Base-by-base conservation (phyloP, 2,797 vertebrate species). In the Onychomys arenicola region DNA sequence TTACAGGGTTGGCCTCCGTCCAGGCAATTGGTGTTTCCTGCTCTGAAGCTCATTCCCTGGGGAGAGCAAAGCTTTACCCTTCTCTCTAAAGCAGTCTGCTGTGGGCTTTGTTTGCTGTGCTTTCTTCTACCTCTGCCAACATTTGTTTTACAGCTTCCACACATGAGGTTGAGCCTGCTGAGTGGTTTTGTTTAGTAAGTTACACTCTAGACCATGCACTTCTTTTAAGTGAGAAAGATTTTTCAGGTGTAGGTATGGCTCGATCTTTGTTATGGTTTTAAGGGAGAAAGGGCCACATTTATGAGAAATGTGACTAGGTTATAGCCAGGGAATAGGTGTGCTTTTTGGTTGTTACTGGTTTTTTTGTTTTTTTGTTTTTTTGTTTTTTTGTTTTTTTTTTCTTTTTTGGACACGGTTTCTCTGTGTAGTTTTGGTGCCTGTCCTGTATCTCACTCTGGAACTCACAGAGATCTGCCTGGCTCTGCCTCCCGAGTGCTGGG, bases 1-100 rank as follows among this genome's bases (percentile, higher is more conserved):
- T 96, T 90, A 87, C 59, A 94, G 93, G 96, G 59, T 97, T 97
- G 82, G 93, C 82, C 61, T 93, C 92, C 84, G 89, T 97, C 96
- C 59, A 77, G n/a, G 27, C 94, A 96, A 91, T 97, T 93, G 65
- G 69, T 81, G 17, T 96, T 97, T 93, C 17, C 88, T 94, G 16
- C 91, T 93, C 73, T 91, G 49, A 89, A 82, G 40, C 32, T 93
- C 49, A 6, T 93, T 27, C 90, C 57, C 25, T 1, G 37, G 57
- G 52, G 90, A 95, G 61, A 95, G 61, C 32, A 91, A 89, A 90
- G 34, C 32, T 80, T 94, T 94, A 65, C 86, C 81, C 71, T 91
- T 85, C 83, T 81, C 94, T 93, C 49, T 65, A 92, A 43, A 94
- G 59, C 81, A 82, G 37, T 73, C 52, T 80, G 29, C 75, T 96